These are phyloP conservation scores for Strigamia maritima DNA, from an alignment of 2,888 invertebrate species.

Conservation along the genomic window DNA sequence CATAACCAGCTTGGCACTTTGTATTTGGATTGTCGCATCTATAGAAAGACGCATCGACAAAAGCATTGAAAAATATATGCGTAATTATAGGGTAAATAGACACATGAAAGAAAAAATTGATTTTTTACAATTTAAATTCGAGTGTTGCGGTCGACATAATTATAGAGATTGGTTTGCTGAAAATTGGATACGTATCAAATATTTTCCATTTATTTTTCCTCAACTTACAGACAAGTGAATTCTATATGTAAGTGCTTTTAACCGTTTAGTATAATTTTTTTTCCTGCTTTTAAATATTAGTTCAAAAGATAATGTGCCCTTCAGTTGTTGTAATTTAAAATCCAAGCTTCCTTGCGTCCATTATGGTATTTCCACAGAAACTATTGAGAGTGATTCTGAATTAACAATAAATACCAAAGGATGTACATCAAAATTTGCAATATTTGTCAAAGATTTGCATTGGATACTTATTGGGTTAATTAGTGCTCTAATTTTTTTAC, in stretches of 20 bases:
- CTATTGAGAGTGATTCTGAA: not conserved
- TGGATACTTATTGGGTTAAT: not conserved
- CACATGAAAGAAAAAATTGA: conserved; percentile 20
- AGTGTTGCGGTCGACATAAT: not conserved
- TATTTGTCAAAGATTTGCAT: not conserved
- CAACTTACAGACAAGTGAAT: not conserved
- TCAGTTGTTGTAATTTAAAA: conserved; percentile 21
- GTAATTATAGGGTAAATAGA: not conserved
- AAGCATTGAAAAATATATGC: not conserved
- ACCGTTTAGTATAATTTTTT: not conserved
- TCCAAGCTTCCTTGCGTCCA: not conserved
- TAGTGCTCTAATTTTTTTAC: not conserved
- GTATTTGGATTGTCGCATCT: not conserved
- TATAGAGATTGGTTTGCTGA: conserved; percentile 2
- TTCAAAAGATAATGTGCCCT: conserved; percentile 1
- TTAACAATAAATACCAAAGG: not conserved
- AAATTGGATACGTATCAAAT: conserved; percentile 13
- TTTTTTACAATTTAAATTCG: not conserved
- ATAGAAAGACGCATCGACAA: not conserved
- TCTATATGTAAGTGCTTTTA: not conserved
- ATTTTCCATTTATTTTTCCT: not conserved
- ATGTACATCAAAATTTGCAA: not conserved
- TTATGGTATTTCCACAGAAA: not conserved
- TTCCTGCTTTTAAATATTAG: not conserved
- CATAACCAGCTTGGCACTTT: not conserved